Conservation (phyloP, 2,797 vertebrate genomes). For the Staurois parvus region DNA sequence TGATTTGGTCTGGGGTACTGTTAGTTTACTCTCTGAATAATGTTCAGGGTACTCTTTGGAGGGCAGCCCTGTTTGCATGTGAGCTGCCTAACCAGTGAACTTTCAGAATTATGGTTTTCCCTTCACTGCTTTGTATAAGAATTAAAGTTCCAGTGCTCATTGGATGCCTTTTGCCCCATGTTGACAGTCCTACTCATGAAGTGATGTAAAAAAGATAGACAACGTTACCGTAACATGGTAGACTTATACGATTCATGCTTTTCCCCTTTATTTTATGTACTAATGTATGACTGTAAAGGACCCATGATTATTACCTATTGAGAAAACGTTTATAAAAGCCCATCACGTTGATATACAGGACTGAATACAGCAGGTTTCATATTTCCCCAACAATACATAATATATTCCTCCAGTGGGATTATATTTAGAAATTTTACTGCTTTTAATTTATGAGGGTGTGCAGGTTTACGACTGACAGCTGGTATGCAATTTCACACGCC, state of each 20-base stretch:
- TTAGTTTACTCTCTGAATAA: too few relatives aligned
- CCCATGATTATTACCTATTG: background rate
- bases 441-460: slow-evolving; percentile 15
- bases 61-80: too few relatives aligned
- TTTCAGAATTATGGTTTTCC: too few relatives aligned
- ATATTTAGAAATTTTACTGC: slow-evolving; percentile 22
- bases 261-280: background rate
- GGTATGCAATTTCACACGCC: slow-evolving; percentile 67
- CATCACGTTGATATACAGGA: background rate
- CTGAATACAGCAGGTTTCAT: background rate
- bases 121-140: too few relatives aligned
- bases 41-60: too few relatives aligned
- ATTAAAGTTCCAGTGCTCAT: too few relatives aligned
- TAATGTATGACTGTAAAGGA: background rate
- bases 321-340: background rate
- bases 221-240: background rate
- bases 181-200: too few relatives aligned
- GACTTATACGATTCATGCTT: background rate
- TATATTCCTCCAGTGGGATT: slow-evolving; percentile 9
- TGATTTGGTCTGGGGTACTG: too few relatives aligned
- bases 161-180: too few relatives aligned
- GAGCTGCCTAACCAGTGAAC: too few relatives aligned
- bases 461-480: slow-evolving; percentile 34
- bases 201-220: background rate
- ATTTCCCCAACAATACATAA: slow-evolving; percentile 26